phyloP scores from a whole-genome alignment of 2,888 invertebrate species.

The Proisotoma minuta region DNA sequence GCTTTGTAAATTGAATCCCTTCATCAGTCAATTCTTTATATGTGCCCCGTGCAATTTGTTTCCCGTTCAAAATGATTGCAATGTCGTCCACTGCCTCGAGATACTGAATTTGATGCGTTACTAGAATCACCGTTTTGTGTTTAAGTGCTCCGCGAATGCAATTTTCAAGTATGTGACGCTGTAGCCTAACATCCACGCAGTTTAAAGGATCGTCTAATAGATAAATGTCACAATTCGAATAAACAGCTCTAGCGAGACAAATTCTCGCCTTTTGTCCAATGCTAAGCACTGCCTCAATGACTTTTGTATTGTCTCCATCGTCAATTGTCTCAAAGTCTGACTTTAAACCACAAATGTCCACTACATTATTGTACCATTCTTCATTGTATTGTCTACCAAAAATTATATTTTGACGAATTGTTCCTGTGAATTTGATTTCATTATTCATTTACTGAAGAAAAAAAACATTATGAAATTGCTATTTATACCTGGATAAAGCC shows the following conservation, averaged over 20 bases:
- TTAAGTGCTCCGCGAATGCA: constrained; percentile 31
- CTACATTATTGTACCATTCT: constrained; percentile 52
- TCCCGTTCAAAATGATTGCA: constrained; percentile 26
- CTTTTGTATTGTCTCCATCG: constrained; percentile 54
- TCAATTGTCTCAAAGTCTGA: constrained; percentile 53
- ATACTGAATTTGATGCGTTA: constrained; percentile 41
- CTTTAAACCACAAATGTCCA: constrained; percentile 52
- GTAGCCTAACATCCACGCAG: constrained; percentile 35
- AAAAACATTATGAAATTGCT: no score
- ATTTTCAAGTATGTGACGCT: constrained; percentile 29
- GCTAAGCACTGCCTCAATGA: constrained; percentile 52
- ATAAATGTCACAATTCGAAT: constrained; percentile 37
- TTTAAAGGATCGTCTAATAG: constrained; percentile 38
- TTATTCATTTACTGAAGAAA: no score
- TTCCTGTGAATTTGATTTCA: no score
- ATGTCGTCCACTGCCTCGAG: constrained; percentile 27
- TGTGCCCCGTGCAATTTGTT: constrained; percentile 17
- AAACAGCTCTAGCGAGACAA: constrained; percentile 50
- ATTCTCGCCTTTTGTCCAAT: constrained; percentile 57
- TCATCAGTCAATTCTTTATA: constrained; percentile 11
- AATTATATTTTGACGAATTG: constrained; percentile 37
- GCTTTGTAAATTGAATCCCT: constrained; percentile 12
- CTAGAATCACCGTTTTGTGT: constrained; percentile 28
- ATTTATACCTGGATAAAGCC: constrained; percentile 32
- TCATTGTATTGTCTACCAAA: constrained; percentile 25